Base-by-base conservation (phyloP, 2,113 vertebrate species). In the Colius striatus region DNA sequence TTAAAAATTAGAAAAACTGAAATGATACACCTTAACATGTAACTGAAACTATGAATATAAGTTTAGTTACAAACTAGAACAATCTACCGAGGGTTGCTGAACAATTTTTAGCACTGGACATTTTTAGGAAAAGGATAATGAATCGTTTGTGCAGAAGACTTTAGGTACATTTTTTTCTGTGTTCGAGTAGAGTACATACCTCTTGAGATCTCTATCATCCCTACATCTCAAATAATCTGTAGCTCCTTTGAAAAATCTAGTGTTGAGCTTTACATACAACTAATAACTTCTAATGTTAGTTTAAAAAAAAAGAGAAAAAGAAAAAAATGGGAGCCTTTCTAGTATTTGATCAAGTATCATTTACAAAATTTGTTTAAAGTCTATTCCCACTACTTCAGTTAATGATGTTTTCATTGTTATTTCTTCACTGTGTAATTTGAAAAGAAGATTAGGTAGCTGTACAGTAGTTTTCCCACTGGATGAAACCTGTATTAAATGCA, bases 381-480 rank as follows among this genome's bases (percentile, higher is more conserved):
- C 78, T 92, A 78, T 61, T 89, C 41, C 50, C 38, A 61, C 60
- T 92, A 91, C 89, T 84, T 88, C 29, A 83, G 72, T 54, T 96
- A 97, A 83, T 92, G 72, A 93, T 74, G 62, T 86, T 95, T 91
- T 96, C 76, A 89, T 93, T 91, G 75, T 86, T 92, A n/a, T 91
- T 94, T 93, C 82, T 93, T 90, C 29, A 29, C 55, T 89, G 63
- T 93, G 89, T 87, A 91, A 84, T 74, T 94, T 94, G 65, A 95
- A 96, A 94, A 94, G 68, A 91, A 85, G 83, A 94, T 97, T 94
- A 97, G 74, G 95, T 94, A 97, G 95, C 96, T 97, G 58, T 87
- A 97, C 96, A 97, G 97, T 98, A 98, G 97, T 97, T 97, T 91
- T 94, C 96, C 97, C 94, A 94, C 86, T 97, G 97, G 96, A 94